Conservation (phyloP, 2,113 vertebrate genomes). For the Podarcis cretensis region DNA sequence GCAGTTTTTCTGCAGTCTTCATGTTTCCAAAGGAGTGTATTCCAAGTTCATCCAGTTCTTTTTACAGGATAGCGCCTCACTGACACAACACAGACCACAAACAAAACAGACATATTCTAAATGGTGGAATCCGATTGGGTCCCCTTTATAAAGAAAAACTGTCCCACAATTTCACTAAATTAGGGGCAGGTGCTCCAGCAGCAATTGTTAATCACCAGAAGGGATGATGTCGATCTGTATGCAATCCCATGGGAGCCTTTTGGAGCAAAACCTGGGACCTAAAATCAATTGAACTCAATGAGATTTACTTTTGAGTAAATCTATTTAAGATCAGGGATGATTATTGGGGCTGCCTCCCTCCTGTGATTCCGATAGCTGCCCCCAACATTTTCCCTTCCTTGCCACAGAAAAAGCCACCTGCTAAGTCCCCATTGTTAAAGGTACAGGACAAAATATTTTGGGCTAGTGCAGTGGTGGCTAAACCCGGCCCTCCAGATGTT, state of each 20-base stretch:
- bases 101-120: not conserved
- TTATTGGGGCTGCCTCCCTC: not conserved
- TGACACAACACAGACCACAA: not conserved
- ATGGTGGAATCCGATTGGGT: not conserved
- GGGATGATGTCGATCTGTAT: not conserved
- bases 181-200: conserved; percentile 2
- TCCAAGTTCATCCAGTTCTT: not conserved
- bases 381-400: not conserved
- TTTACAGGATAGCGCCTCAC: not conserved
- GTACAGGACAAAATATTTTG: not conserved
- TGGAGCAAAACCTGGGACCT: not conserved
- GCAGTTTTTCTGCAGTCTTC: conserved; percentile 19
- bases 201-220: not conserved
- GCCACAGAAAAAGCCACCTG: not conserved
- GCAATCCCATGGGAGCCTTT: not conserved
- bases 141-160: not conserved
- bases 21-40: conserved; percentile 38
- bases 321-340: not conserved
- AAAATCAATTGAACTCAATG: not conserved
- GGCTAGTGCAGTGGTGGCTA: too few relatives aligned
- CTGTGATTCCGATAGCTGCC: not conserved
- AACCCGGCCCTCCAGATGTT: too few relatives aligned
- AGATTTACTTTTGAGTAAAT: not conserved
- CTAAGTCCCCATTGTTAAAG: not conserved
- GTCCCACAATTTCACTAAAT: not conserved